phyloP scores from a whole-genome alignment of 2,797 vertebrate species.

The Allobates femoralis region DNA sequence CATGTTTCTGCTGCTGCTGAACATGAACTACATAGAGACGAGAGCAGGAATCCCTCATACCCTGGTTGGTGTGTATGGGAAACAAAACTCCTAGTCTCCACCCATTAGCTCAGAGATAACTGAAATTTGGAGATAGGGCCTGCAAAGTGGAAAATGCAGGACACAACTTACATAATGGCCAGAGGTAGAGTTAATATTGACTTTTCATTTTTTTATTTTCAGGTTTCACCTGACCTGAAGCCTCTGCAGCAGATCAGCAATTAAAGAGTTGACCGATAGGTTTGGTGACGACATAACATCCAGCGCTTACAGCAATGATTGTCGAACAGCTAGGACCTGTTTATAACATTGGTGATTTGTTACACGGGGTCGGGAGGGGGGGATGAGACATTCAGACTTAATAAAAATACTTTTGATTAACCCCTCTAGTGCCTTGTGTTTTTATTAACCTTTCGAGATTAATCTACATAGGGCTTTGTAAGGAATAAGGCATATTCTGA shows the following conservation, averaged over 20 bases:
- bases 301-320: background rate
- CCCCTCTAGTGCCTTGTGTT: background rate
- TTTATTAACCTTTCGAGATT: background rate
- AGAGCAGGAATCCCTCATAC: no score
- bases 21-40: no score
- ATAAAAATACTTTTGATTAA: conserved; percentile 32
- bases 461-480: background rate
- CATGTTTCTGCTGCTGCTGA: no score
- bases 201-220: background rate
- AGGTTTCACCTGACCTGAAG: conserved; percentile 48
- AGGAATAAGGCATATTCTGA: no score
- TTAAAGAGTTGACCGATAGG: background rate
- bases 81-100: no score
- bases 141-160: no score
- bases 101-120: no score
- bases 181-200: no score
- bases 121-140: no score
- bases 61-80: no score
- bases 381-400: background rate
- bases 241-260: conserved; percentile 48
- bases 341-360: background rate
- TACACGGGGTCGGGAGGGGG: background rate
- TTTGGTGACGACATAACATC: background rate
- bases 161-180: no score
- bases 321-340: background rate